phyloP scores from a whole-genome alignment of 2,797 vertebrate species.

The Anolis apletophallus region DNA sequence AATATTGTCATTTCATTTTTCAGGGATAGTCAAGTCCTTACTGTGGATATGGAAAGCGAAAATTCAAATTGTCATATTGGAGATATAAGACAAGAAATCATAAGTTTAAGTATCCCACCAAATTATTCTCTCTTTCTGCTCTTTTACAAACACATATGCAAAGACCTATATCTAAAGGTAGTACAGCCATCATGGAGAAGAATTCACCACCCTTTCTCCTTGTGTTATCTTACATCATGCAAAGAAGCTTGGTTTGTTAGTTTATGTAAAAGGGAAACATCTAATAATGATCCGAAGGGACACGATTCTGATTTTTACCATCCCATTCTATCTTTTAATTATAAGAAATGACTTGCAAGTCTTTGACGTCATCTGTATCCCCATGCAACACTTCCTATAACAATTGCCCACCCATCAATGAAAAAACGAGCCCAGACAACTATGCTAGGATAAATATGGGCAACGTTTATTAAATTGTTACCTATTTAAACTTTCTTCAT shows the following conservation, averaged over 20 bases:
- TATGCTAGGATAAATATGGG: no score
- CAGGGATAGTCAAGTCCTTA: not conserved
- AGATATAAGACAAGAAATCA: not conserved
- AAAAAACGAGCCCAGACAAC: no score
- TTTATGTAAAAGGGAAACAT: not conserved
- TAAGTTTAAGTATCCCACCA: not conserved
- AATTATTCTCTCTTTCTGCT: not conserved
- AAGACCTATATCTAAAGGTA: no score
- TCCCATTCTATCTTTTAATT: not conserved
- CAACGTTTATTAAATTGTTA: no score
- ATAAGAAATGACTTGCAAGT: not conserved
- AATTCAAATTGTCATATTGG: no score
- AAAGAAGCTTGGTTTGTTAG: not conserved
- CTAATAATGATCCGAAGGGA: not conserved
- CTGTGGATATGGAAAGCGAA: not conserved
- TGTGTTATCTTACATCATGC: no score
- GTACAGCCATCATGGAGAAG: not conserved
- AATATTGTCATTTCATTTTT: constrained; percentile 5
- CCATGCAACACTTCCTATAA: no score
- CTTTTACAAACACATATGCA: no score
- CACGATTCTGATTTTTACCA: not conserved
- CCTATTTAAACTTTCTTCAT: no score
- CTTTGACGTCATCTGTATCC: no score
- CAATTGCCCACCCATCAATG: no score
- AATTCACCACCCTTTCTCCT: not conserved